Conservation (phyloP, 1,140 invertebrate genomes). For the Melitaea cinxia region DNA sequence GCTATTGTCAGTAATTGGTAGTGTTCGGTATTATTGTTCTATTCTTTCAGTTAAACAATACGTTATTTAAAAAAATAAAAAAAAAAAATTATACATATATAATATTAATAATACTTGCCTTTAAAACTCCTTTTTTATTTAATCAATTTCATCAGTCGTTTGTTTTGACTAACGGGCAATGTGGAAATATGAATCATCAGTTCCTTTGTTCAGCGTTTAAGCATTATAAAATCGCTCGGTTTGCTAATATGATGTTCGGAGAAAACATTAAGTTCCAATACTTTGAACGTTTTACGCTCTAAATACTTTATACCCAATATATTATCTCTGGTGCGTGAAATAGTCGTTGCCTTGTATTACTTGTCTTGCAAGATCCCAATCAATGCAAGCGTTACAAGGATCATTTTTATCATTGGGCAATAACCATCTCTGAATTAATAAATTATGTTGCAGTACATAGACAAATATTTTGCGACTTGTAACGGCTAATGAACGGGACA, state of each 20-base stretch:
- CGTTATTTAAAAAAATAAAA: too few species aligned
- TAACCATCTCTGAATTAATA: not conserved
- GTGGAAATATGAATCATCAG: slow-evolving; percentile 26
- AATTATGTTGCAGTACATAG: not conserved
- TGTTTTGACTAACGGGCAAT: slow-evolving; percentile 25
- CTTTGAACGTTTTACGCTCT: slow-evolving; percentile 18
- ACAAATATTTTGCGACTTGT: not conserved
- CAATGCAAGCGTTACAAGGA: slow-evolving; percentile 1
- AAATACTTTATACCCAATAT: slow-evolving; percentile 12
- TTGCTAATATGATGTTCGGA: not conserved
- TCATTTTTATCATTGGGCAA: slow-evolving; percentile 6
- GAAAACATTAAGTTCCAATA: not conserved
- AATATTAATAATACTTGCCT: too few species aligned
- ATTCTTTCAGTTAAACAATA: too few species aligned
- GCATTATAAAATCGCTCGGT: not conserved
- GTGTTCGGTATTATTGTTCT: too few species aligned
- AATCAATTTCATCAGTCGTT: slow-evolving; percentile 30
- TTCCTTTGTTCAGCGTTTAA: slow-evolving; percentile 21
- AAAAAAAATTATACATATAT: too few species aligned
- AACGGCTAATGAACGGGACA: slow-evolving; percentile 20
- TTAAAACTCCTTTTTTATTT: too few species aligned
- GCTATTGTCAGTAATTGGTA: too few species aligned
- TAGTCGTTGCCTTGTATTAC: slow-evolving; percentile 4
- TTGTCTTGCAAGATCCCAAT: not conserved
- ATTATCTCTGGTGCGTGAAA: slow-evolving; percentile 8